Evolutionary conservation across 2,888 invertebrate genomes (phyloP).

Genomic region (Zonitis immaculata): DNA sequence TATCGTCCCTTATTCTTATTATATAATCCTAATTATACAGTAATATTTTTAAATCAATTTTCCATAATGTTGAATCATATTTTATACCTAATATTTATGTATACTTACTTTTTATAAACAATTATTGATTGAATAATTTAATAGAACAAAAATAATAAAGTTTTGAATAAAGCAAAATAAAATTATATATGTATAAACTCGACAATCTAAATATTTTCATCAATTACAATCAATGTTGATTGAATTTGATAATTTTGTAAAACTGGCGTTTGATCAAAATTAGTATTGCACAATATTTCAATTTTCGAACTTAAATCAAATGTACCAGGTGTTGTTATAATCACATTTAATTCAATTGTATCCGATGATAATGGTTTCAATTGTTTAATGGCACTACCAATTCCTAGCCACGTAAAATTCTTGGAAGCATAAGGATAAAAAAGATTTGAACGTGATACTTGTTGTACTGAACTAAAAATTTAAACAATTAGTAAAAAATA

Average conservation of each 20-base stretch:
- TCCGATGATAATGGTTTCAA: slow-evolving; percentile 41
- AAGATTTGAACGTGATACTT: slow-evolving; percentile 18
- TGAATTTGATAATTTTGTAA: slow-evolving; percentile 42
- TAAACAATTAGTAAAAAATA: slow-evolving; percentile 6
- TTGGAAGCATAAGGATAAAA: slow-evolving; percentile 40
- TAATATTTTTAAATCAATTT: no score
- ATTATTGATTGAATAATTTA: no score
- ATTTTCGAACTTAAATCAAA: slow-evolving; percentile 64
- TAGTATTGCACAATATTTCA: slow-evolving; percentile 48
- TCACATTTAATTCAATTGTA: slow-evolving; percentile 48
- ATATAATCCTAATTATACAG: not conserved
- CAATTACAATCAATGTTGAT: slow-evolving; percentile 39
- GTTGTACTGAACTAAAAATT: slow-evolving; percentile 8
- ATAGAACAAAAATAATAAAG: no score
- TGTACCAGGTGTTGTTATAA: slow-evolving; percentile 61
- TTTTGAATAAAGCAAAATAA: no score
- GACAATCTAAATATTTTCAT: slow-evolving; percentile 26
- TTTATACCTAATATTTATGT: no score
- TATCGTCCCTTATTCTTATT: not conserved
- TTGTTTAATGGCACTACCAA: slow-evolving; percentile 36
- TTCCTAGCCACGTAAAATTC: slow-evolving; percentile 44
- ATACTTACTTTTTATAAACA: no score
- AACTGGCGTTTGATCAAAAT: slow-evolving; percentile 30
- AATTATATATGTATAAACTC: slow-evolving; percentile 3
- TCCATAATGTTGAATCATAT: no score